Evolutionary conservation across 2,113 vertebrate genomes (phyloP).

Genomic region (Asarcornis scutulata): DNA sequence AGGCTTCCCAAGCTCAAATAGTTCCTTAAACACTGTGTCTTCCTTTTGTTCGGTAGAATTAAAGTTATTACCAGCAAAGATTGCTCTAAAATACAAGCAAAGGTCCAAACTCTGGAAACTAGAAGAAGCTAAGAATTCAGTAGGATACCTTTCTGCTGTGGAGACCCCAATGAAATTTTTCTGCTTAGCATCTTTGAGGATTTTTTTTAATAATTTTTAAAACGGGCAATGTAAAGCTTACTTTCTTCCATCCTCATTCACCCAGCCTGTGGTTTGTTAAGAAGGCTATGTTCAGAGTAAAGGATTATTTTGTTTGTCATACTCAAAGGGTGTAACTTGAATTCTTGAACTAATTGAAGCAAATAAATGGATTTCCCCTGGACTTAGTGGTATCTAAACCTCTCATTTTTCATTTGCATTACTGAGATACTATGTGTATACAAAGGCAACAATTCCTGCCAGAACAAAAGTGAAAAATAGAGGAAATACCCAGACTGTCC

Average conservation of each 20-base stretch:
- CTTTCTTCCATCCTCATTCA: conserved; percentile 30
- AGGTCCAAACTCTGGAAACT: neutral
- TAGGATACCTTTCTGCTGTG: neutral
- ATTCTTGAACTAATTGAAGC: conserved; percentile 42
- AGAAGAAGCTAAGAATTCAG: neutral
- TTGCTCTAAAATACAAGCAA: neutral
- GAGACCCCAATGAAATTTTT: neutral
- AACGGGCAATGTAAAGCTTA: neutral
- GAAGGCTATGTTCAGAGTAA: neutral
- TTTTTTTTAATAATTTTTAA: neutral
- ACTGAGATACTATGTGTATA: neutral
- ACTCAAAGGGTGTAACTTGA: neutral
- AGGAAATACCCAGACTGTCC: neutral
- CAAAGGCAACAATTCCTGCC: neutral
- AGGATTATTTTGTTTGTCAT: neutral
- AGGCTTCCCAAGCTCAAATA: neutral
- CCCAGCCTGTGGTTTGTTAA: neutral
- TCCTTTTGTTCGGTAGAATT: neutral
- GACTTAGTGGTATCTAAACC: conserved; percentile 27
- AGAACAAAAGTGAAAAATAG: conserved; percentile 10
- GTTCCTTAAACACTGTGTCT: neutral
- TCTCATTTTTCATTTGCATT: conserved; percentile 38
- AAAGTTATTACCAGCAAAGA: neutral
- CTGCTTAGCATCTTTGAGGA: neutral
- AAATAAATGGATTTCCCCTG: neutral